A percentile compares a stretch with the other conserved stretches of the same genome.
Evolutionary conservation across 2,888 invertebrate species (phyloP).

Genomic region (Iselma pallidipennis): DNA sequence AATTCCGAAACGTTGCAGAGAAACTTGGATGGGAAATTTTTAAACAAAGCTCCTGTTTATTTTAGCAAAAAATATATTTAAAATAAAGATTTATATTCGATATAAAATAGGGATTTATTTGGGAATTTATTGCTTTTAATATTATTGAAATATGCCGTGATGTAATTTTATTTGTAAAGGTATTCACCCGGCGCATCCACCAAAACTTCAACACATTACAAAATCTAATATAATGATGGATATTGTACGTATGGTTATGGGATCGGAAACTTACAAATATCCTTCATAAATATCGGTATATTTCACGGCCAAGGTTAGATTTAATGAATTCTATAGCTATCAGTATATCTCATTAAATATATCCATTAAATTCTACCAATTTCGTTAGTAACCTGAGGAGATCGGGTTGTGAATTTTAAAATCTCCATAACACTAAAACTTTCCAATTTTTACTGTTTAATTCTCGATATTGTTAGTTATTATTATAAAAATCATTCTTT

Average conservation of each 20-base stretch:
- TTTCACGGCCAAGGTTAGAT: neutral
- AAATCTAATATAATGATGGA: neutral
- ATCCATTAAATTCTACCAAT: neutral
- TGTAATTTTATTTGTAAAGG: neutral
- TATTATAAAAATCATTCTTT: too few relatives aligned
- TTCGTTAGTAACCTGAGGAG: neutral
- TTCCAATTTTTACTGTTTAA: too few relatives aligned
- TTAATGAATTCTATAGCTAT: neutral
- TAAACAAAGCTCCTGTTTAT: too few relatives aligned
- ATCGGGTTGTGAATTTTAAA: neutral
- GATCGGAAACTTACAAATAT: too few relatives aligned
- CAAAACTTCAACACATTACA: neutral
- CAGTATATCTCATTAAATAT: neutral
- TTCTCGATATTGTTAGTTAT: too few relatives aligned
- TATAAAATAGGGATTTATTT: neutral
- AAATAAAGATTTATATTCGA: neutral
- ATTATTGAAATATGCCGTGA: neutral
- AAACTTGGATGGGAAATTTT: too few relatives aligned
- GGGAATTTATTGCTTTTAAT: neutral
- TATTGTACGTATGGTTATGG: too few relatives aligned
- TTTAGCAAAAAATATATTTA: too few relatives aligned
- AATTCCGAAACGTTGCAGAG: neutral
- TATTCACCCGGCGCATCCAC: neutral
- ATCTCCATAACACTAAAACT: too few relatives aligned
- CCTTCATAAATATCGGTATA: too few relatives aligned